These are phyloP conservation scores for Porites divaricata DNA, from an alignment of 92 coral and sea anemone species.

Conservation along the genomic window DNA sequence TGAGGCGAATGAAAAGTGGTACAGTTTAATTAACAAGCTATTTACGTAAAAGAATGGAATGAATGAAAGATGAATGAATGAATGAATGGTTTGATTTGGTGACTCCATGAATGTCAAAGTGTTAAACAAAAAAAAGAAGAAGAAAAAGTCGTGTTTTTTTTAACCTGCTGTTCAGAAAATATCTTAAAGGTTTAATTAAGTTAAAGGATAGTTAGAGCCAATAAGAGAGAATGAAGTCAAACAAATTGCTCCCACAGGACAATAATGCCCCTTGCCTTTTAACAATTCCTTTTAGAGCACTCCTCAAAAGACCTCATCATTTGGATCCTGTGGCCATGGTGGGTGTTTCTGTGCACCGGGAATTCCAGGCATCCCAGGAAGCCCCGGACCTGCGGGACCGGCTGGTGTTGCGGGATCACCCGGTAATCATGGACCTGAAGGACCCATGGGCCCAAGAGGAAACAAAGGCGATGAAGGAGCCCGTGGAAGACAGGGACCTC, in stretches of 20 bases:
- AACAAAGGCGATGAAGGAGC: background rate
- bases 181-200: no score
- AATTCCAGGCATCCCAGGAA: background rate
- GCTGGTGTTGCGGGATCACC: no score
- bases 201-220: no score
- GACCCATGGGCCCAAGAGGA: background rate
- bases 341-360: no score
- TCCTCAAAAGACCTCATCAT: background rate
- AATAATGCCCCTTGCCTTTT: background rate
- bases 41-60: background rate
- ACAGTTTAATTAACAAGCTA: no score
- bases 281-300: background rate
- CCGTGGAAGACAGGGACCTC: background rate
- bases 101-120: no score
- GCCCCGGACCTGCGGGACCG: background rate
- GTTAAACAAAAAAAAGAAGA: no score
- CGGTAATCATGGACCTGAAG: background rate
- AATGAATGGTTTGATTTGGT: no score
- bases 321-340: background rate
- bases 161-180: no score
- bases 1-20: no score
- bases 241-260: background rate
- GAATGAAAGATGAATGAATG: background rate
- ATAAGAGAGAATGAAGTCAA: no score
- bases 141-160: background rate